Evolutionary conservation across 2,888 invertebrate species (phyloP).

Genomic region (Poecilobothrus nobilitatus): DNA sequence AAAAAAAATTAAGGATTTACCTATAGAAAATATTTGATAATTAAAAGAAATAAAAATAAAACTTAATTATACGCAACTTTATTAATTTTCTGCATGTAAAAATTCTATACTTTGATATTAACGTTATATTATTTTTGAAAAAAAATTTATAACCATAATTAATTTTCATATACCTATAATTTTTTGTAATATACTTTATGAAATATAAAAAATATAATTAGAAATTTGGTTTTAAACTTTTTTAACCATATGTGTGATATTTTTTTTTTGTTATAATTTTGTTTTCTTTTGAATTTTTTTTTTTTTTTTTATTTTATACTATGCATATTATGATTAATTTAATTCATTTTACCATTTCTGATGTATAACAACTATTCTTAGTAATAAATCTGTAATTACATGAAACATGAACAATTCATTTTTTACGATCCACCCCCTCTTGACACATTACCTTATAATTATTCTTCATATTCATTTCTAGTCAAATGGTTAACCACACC

Average conservation of each 20-base stretch:
- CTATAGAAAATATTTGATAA: too few relatives aligned
- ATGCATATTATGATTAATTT: background rate
- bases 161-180: too few relatives aligned
- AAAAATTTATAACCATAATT: too few relatives aligned
- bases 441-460: constrained; percentile 1
- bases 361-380: background rate
- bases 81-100: too few relatives aligned
- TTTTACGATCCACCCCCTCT: background rate
- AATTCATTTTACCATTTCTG: background rate
- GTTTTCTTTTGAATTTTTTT: background rate
- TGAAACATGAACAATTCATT: background rate
- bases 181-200: too few relatives aligned
- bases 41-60: too few relatives aligned
- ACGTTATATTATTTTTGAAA: too few relatives aligned
- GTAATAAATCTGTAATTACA: background rate
- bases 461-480: background rate
- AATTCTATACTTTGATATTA: too few relatives aligned
- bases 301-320: too few relatives aligned
- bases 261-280: background rate
- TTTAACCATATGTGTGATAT: background rate
- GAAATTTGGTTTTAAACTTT: background rate
- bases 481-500: background rate
- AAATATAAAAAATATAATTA: too few relatives aligned
- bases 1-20: too few relatives aligned
- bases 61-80: too few relatives aligned